phyloP scores from a whole-genome alignment of 2,113 vertebrate genomes.

The Dipodomys stephensi region DNA sequence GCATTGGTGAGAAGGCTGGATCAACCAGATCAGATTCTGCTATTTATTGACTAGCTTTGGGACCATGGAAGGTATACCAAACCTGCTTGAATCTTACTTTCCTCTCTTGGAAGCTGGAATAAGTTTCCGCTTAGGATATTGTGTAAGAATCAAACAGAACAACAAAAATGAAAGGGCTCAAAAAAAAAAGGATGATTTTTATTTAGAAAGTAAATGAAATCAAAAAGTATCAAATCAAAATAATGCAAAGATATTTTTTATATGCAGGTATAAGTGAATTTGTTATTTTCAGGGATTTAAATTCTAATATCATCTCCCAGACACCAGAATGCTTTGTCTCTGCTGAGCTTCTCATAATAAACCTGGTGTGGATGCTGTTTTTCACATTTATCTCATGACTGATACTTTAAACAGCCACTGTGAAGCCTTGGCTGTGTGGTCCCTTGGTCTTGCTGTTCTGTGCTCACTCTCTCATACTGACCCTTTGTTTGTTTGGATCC shows the following conservation, averaged over 20 bases:
- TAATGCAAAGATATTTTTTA: not conserved
- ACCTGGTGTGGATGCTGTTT: not conserved
- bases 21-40: not conserved
- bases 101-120: not conserved
- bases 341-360: not conserved
- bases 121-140: not conserved
- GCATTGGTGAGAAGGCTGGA: not conserved
- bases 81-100: not conserved
- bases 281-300: not conserved
- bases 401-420: no score
- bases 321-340: not conserved
- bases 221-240: not conserved
- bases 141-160: slow-evolving; percentile 1
- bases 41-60: not conserved
- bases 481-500: not conserved
- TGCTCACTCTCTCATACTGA: no score
- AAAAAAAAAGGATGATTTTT: not conserved
- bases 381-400: not conserved
- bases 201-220: not conserved
- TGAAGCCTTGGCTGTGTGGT: not conserved
- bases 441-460: not conserved
- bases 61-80: not conserved
- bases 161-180: not conserved
- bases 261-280: not conserved
- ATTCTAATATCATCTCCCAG: not conserved